Base-by-base conservation (phyloP, 2,797 vertebrate species). In the Botia almorhae region DNA sequence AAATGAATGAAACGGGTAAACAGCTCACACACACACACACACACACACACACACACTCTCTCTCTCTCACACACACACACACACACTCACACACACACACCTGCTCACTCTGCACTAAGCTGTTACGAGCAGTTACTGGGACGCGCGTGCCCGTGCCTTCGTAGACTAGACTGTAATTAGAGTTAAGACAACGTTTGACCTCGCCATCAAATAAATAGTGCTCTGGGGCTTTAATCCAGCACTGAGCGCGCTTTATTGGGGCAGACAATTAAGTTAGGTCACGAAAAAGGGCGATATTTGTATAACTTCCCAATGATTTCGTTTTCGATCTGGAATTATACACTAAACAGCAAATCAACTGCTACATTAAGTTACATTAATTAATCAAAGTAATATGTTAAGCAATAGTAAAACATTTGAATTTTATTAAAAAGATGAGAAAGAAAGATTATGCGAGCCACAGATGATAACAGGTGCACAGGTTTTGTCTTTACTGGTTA, bases 91-190 rank as follows among this genome's bases (percentile, higher is more conserved):
- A 84, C 89, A 86, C 90, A 90, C 87, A 90, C 93, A 94, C 94
- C 93, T 94, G 92, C 93, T 93, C 90, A 88, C 79, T 74, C 82
- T 82, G 79, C 90, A 91, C 87, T 84, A 91, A 92, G 89, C 93
- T 94, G 93, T 93, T 93, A 94, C 81, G 91, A 92, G 87, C 90
- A 90, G 86, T 94, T 93, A 92, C 74, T 79, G 79, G 84, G 83
- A 86, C 86, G 90, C 70, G 89, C 85, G 89, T 78, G 85, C 43
- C 85, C 86, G 90, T 69, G 89, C 85, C 90, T 78, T 85, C 43
- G 85, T 67, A 75, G 53, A 73, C 75, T 55, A 63, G 58, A 75
- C 68, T 63, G 73, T 69, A 53, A 76, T 70, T 64, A 81, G 48
- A 70, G 73, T 81, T 76, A 69, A 76, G 73, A 76, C 74, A 76